phyloP scores from a whole-genome alignment of 2,888 invertebrate species.

The Lasioglossum zephyrum region DNA sequence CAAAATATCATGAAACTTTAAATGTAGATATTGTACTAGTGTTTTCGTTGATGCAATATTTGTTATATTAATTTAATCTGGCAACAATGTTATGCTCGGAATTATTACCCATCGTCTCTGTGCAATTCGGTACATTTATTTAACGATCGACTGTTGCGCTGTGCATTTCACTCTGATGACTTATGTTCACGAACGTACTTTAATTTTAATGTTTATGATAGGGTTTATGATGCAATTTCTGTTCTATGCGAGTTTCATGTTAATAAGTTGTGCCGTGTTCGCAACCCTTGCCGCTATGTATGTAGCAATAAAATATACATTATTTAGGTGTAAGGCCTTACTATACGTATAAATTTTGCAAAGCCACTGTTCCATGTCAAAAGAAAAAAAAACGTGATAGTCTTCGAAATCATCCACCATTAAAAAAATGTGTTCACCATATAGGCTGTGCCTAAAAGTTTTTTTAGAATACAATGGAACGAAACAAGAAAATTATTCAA shows the following conservation, averaged over 20 bases:
- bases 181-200: slow-evolving; percentile 33
- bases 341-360: slow-evolving; percentile 8
- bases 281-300: slow-evolving; percentile 1
- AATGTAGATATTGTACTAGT: not conserved
- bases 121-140: slow-evolving; percentile 32
- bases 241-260: slow-evolving; percentile 52
- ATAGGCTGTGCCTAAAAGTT: not conserved
- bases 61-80: slow-evolving; percentile 9
- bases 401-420: not conserved
- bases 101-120: slow-evolving; percentile 1
- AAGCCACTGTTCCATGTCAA: not conserved
- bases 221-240: slow-evolving; percentile 40
- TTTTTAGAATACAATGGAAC: not conserved
- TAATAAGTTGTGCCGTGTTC: slow-evolving; percentile 31
- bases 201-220: slow-evolving; percentile 49
- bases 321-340: slow-evolving; percentile 19
- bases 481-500: not conserved
- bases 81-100: slow-evolving; percentile 5
- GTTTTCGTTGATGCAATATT: not conserved
- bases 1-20: not conserved
- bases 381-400: not conserved
- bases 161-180: slow-evolving; percentile 38
- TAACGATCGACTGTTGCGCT: slow-evolving; percentile 29
- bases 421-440: not conserved
- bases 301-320: slow-evolving; percentile 10